phyloP scores from a whole-genome alignment of 1,140 invertebrate species.

The Caenorhabditis elegans region WBcel235 BX284604.4:10824501-10825000 shows the following conservation, averaged over 20 bases:
- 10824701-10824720: not conserved
- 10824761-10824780: not conserved
- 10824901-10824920: constrained; percentile 1
- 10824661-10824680: constrained; percentile 1
- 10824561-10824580: not conserved
- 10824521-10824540: not conserved
- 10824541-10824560: not conserved
- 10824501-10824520: constrained; percentile 10
- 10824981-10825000: not conserved
- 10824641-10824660: constrained; percentile 6
- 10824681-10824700: not conserved
- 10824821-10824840: not conserved
- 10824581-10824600: constrained; percentile 14
- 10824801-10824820: too few species aligned
- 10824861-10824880: not conserved
- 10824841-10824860: not conserved
- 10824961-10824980: constrained; percentile 22
- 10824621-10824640: not conserved
- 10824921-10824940: not conserved
- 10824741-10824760: not conserved
- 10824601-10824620: not conserved
- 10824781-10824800: not conserved
- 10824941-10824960: constrained; percentile 11
- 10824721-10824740: not conserved
- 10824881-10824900: not conserved